A percentile compares a stretch with the other conserved stretches of the same genome.
These are phyloP conservation scores for Poeciliopsis prolifica DNA, from an alignment of 2,113 vertebrate genomes.

Conservation along the genomic window DNA sequence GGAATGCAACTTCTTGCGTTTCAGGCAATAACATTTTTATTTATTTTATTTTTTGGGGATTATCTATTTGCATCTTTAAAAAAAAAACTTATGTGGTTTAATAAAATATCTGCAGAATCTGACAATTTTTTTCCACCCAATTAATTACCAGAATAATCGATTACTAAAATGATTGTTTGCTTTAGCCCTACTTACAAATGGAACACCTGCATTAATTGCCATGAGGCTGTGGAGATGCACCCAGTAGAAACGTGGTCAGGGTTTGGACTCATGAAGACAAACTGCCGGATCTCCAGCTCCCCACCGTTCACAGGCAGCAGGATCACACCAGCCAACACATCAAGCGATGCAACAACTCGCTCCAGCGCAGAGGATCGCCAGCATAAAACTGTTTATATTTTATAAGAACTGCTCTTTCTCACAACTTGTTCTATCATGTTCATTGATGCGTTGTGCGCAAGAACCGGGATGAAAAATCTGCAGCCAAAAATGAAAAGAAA, in stretches of 20 bases:
- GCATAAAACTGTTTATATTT: conserved; percentile 12
- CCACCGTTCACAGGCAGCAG: conserved; percentile 34
- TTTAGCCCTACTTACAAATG: background rate
- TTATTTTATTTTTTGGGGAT: too few relatives aligned
- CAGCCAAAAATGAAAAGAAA: background rate
- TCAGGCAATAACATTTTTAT: too few relatives aligned
- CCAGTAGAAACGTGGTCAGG: conserved; percentile 4
- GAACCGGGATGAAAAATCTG: conserved; percentile 12
- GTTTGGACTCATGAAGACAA: conserved; percentile 20
- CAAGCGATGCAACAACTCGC: conserved; percentile 30
- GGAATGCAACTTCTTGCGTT: too few relatives aligned
- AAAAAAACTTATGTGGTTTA: too few relatives aligned
- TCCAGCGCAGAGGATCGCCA: conserved; percentile 25
- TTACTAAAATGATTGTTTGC: too few relatives aligned
- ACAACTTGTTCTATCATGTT: conserved; percentile 33
- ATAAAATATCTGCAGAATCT: too few relatives aligned
- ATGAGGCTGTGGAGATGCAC: conserved; percentile 61
- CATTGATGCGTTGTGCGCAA: conserved; percentile 20
- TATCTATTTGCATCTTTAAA: too few relatives aligned
- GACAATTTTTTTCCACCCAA: too few relatives aligned
- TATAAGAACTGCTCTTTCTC: conserved; percentile 27
- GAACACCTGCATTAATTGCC: conserved; percentile 12
- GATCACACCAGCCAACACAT: conserved; percentile 34
- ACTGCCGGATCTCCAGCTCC: conserved; percentile 28
- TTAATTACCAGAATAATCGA: too few relatives aligned